Conservation (phyloP, 2,888 invertebrate genomes). For the Serripes groenlandicus region DNA sequence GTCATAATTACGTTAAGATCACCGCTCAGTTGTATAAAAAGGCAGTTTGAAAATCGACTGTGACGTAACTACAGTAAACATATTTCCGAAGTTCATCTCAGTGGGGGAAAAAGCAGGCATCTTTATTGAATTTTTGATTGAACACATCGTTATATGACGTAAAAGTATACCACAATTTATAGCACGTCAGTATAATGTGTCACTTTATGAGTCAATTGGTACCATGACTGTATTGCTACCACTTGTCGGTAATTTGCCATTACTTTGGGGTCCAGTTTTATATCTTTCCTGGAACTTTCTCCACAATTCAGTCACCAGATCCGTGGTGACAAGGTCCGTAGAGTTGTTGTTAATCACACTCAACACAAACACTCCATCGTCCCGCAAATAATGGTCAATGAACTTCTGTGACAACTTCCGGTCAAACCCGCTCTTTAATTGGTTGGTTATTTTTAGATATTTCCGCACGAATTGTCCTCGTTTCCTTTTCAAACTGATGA, state of each 20-base stretch:
- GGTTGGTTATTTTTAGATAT: conserved; percentile 72
- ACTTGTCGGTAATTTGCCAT: background rate
- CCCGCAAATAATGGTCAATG: conserved; percentile 72
- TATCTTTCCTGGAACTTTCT: conserved; percentile 6
- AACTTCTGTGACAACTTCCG: conserved; percentile 71
- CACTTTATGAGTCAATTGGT: too few relatives aligned
- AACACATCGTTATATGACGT: too few relatives aligned
- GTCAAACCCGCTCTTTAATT: conserved; percentile 67
- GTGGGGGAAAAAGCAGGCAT: too few relatives aligned
- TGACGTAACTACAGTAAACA: too few relatives aligned
- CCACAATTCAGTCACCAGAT: conserved; percentile 4
- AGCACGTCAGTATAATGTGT: too few relatives aligned
- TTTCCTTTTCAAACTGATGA: background rate
- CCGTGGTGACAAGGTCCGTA: background rate
- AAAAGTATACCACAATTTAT: too few relatives aligned
- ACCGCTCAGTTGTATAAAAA: too few relatives aligned
- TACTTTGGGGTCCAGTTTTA: background rate
- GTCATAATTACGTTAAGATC: too few relatives aligned
- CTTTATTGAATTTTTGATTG: too few relatives aligned
- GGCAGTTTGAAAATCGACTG: too few relatives aligned
- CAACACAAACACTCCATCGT: conserved; percentile 1
- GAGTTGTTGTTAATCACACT: conserved; percentile 1
- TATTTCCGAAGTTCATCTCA: too few relatives aligned
- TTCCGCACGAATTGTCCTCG: conserved; percentile 72
- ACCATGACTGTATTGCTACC: too few relatives aligned